Evolutionary conservation across 2,797 vertebrate species (phyloP).

Genomic region (Poeciliopsis infans): DNA sequence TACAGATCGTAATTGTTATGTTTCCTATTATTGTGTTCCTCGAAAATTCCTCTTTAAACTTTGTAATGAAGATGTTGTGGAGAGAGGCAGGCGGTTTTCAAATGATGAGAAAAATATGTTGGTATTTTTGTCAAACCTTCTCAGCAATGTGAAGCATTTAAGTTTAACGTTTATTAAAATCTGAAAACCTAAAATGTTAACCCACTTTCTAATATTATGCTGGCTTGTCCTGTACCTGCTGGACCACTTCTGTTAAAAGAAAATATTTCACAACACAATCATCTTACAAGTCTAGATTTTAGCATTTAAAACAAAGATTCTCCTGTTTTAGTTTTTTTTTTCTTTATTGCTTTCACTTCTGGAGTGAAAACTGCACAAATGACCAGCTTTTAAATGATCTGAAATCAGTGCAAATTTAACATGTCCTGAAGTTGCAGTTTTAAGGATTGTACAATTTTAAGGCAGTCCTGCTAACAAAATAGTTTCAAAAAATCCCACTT

Average conservation of each 20-base stretch:
- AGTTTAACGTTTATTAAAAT: not conserved
- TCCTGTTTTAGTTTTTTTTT: no score
- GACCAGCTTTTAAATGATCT: not conserved
- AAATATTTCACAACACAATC: not conserved
- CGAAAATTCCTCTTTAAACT: not conserved
- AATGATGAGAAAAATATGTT: not conserved
- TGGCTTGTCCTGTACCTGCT: not conserved
- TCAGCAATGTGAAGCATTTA: not conserved
- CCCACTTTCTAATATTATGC: not conserved
- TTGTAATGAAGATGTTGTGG: not conserved
- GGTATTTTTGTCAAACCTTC: not conserved
- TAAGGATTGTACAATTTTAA: not conserved
- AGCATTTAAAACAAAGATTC: not conserved
- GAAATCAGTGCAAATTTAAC: not conserved
- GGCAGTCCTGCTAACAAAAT: not conserved
- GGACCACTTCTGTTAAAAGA: not conserved
- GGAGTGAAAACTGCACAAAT: not conserved
- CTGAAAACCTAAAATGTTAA: not conserved
- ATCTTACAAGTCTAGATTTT: not conserved
- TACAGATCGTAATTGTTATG: conserved; percentile 1
- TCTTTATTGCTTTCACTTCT: not conserved
- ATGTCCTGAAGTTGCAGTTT: not conserved
- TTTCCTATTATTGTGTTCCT: not conserved
- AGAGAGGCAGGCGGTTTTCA: not conserved
- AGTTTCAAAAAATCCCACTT: no score